These are phyloP conservation scores for Agonopterix arenella DNA, from an alignment of 2,888 invertebrate genomes.

Conservation along the genomic window DNA sequence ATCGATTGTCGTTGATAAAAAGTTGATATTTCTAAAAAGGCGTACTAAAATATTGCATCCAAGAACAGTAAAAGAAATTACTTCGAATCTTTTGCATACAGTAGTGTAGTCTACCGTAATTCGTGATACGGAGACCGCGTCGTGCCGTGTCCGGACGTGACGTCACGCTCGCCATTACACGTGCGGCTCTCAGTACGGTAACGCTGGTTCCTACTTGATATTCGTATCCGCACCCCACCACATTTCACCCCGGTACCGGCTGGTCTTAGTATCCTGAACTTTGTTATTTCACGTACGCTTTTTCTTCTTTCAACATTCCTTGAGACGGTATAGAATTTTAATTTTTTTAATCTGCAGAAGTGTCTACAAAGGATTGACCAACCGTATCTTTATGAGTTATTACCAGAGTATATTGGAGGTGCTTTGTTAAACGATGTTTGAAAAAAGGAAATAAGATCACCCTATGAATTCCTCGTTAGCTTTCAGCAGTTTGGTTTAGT, in stretches of 20 bases:
- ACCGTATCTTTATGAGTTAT: no score
- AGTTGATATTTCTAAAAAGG: no score
- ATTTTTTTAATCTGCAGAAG: no score
- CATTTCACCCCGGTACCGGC: conserved; percentile 59
- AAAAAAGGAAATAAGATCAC: no score
- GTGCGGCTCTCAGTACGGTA: conserved; percentile 19
- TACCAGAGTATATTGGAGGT: no score
- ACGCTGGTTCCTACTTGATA: conserved; percentile 44
- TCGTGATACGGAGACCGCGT: conserved; percentile 35
- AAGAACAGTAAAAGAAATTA: no score
- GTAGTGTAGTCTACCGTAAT: conserved; percentile 28
- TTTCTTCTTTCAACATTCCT: conserved; percentile 19
- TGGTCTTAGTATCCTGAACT: conserved; percentile 53
- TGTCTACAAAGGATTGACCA: no score
- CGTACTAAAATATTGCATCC: no score
- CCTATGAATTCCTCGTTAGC: no score
- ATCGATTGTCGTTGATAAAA: no score
- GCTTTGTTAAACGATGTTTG: no score
- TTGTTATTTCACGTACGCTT: conserved; percentile 50
- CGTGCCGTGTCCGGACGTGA: conserved; percentile 42
- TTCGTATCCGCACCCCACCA: conserved; percentile 48
- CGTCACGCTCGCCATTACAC: conserved; percentile 54
- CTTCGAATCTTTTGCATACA: conserved; percentile 22
- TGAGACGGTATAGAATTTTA: background rate
- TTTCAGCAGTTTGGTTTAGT: no score